These are phyloP conservation scores for Stigmatopora argus DNA, from an alignment of 2,113 vertebrate genomes.

Conservation along the genomic window DNA sequence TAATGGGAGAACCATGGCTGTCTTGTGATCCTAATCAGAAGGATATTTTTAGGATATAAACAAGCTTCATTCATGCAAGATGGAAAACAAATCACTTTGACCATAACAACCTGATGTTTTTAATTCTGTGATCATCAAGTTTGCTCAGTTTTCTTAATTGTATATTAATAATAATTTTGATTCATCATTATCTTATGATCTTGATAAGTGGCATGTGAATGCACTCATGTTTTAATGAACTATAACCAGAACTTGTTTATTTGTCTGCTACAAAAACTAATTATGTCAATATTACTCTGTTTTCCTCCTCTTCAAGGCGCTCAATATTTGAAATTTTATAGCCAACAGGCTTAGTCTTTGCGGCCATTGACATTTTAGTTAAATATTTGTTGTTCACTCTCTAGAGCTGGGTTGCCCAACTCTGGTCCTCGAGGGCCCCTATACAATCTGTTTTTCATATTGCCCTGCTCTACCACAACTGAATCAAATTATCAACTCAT, in stretches of 20 bases:
- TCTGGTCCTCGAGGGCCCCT: no score
- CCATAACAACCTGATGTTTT: conserved; percentile 34
- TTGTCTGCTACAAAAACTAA: conserved; percentile 36
- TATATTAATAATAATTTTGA: background rate
- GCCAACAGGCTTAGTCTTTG: conserved; percentile 49
- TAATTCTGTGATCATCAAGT: conserved; percentile 40
- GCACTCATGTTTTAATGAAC: no score
- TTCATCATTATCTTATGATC: background rate
- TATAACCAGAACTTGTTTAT: background rate
- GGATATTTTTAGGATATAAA: conserved; percentile 52
- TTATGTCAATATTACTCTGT: conserved; percentile 56
- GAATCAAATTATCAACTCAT: no score
- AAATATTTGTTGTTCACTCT: conserved; percentile 62
- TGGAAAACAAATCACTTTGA: conserved; percentile 44
- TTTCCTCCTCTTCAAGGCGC: conserved; percentile 52
- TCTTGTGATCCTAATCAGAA: conserved; percentile 63
- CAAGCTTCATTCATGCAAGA: conserved; percentile 49
- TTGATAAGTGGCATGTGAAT: background rate
- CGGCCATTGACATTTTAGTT: conserved; percentile 57
- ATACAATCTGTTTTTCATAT: no score
- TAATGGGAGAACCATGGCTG: conserved; percentile 54
- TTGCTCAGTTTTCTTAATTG: conserved; percentile 20
- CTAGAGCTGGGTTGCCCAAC: conserved; percentile 17
- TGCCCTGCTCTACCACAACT: no score
- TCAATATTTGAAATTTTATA: conserved; percentile 57